A percentile compares a stretch with the other conserved stretches of the same genome.
Conservation (phyloP, 2,888 invertebrate genomes). For the Drosophila stalkeri region DNA sequence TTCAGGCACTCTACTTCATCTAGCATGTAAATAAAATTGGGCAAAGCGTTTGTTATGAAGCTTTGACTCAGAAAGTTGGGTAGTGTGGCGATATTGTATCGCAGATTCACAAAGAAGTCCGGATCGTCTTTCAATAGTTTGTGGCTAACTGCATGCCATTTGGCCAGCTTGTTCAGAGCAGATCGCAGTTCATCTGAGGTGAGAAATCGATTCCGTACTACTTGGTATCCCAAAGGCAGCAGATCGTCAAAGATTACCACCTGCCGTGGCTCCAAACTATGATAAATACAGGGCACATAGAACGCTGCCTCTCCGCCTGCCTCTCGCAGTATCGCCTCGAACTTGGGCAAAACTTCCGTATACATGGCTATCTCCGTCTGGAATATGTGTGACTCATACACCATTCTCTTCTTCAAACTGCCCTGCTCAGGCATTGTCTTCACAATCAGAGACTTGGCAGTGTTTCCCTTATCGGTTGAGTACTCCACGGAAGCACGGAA, state of each 20-base stretch:
- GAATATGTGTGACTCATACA: slow-evolving; percentile 63
- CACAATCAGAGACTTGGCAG: slow-evolving; percentile 59
- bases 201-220: slow-evolving; percentile 32
- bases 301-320: slow-evolving; percentile 57
- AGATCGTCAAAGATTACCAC: slow-evolving; percentile 37
- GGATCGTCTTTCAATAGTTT: slow-evolving; percentile 32
- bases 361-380: slow-evolving; percentile 77
- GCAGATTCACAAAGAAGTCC: slow-evolving; percentile 15
- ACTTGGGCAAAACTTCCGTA: slow-evolving; percentile 68
- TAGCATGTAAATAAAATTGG: slow-evolving; percentile 57
- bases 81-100: slow-evolving; percentile 31
- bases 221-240: slow-evolving; percentile 31
- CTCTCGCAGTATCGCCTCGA: slow-evolving; percentile 62
- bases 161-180: slow-evolving; percentile 52
- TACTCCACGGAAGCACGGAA: slow-evolving; percentile 54
- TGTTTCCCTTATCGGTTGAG: slow-evolving; percentile 41
- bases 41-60: slow-evolving; percentile 49
- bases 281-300: slow-evolving; percentile 46
- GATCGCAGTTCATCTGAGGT: slow-evolving; percentile 20
- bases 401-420: slow-evolving; percentile 66
- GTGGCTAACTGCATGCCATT: slow-evolving; percentile 61
- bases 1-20: slow-evolving; percentile 42
- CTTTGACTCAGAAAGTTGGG: slow-evolving; percentile 32
- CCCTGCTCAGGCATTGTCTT: slow-evolving; percentile 78
- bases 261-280: slow-evolving; percentile 44